Evolutionary conservation across 2,113 vertebrate genomes (phyloP).

Genomic region (Mus pahari): DNA sequence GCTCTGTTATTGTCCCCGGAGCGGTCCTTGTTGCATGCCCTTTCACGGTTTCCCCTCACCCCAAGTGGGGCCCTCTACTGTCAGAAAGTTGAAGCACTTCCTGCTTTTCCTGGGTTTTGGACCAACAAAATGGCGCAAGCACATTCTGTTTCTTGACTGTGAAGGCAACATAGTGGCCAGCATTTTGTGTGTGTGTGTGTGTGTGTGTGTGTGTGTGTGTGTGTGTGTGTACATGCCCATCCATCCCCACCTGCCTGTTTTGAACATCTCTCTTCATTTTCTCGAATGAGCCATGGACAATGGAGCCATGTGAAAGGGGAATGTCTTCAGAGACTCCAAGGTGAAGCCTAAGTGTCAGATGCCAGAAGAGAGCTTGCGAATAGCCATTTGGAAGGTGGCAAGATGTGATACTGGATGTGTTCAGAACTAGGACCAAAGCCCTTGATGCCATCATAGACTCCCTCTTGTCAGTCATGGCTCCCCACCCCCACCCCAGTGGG

Average conservation of each 20-base stretch:
- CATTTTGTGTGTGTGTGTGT: neutral
- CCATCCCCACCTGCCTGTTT: neutral
- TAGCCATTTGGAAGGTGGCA: neutral
- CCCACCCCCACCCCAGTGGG: neutral
- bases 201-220: neutral
- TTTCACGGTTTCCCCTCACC: neutral
- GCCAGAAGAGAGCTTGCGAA: neutral
- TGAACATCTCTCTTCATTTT: slow-evolving; percentile 14
- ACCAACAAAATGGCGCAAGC: neutral
- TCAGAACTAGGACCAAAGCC: slow-evolving; percentile 45
- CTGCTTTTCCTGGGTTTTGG: neutral
- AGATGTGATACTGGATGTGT: neutral
- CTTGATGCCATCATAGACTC: neutral
- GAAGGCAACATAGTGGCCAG: neutral
- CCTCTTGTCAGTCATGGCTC: neutral
- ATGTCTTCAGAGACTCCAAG: neutral
- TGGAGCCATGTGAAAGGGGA: neutral
- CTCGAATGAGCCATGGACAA: neutral
- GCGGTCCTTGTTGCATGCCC: slow-evolving; percentile 81
- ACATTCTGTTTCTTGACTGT: neutral
- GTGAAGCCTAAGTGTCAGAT: neutral
- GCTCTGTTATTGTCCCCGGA: slow-evolving; percentile 75
- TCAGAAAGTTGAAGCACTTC: neutral
- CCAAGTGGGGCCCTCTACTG: slow-evolving; percentile 33
- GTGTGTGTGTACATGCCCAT: neutral